Base-by-base conservation (phyloP, 1,140 invertebrate genomes). In the Trachymyrmex cornetzi region DNA sequence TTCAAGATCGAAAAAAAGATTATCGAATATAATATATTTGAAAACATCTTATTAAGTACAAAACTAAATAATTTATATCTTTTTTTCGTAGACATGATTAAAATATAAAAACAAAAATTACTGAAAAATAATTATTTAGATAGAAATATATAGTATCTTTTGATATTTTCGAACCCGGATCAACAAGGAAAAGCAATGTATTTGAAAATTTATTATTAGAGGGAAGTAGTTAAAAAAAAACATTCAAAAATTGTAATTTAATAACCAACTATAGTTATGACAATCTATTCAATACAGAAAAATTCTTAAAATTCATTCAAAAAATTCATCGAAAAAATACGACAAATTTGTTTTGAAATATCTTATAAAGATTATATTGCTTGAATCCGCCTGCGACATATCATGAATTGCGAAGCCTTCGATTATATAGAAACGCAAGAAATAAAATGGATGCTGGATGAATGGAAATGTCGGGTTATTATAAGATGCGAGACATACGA, bases 381-480 rank as follows among this genome's bases (percentile, higher is more conserved):
- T 66, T 19, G 22, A 71, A 27, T 57, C 16, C 16, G 14, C 16
- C 5, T 63, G 48, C 6, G 14, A 34, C 34, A 2, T 12, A 14
- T 34, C 30, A 3, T 12, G 34, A 85, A 9, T 57, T 14, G 34
- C 59, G 34, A 85, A 50, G 74, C 22, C 69, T 77, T 89, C 75
- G 67, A 81, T 75, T 63, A 16, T 48, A 27, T 3, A 63, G 30
- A 84, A 79, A 53, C n/a, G 16, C 7, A 22, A 67, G 59, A 87
- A 85, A 88, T 79, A 90, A 81, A 34, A 50, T 72, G 50, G 63
- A 61, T 48, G 34, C 66, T 66, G 66, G 3, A 71, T 57, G 55
- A 66, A 71, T 79, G 59, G 77, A 66, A 79, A 50, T 67, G 53
- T 84, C 75, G 61, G 61, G 69, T 89, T 74, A 79, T 90, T 90